Percentiles rank a stretch among this genome's conserved stretches.
Conservation (phyloP, 1,140 invertebrate genomes). For the Drosophila nebulosa region DNA sequence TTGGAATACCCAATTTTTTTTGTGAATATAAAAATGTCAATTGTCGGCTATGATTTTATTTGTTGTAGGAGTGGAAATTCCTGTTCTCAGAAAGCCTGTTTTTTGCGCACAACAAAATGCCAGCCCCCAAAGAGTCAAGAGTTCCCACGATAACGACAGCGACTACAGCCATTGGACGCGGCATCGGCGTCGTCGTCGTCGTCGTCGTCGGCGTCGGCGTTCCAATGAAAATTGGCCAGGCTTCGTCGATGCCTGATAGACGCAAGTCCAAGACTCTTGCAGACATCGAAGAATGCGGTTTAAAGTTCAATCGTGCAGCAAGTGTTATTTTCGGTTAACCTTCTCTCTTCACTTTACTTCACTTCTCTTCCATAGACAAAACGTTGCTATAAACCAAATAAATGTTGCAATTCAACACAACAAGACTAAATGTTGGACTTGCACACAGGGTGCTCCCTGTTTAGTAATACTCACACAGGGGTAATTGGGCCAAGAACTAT, state of each 20-base stretch:
- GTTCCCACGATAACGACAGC: constrained; percentile 62
- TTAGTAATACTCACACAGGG: no score
- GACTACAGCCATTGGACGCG: no score
- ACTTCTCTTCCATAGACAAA: no score
- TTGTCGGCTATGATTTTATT: constrained; percentile 40
- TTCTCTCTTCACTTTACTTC: background rate
- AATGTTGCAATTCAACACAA: background rate
- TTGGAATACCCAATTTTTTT: background rate
- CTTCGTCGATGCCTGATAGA: constrained; percentile 50
- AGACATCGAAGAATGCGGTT: constrained; percentile 70
- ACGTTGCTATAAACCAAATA: background rate
- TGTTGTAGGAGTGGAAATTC: constrained; percentile 78
- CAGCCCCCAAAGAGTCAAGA: constrained; percentile 53
- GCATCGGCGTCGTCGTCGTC: no score
- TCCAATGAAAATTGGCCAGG: constrained; percentile 60
- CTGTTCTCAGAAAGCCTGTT: constrained; percentile 70
- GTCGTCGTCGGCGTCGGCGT: constrained; percentile 7
- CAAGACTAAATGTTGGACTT: no score
- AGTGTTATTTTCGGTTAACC: constrained; percentile 54
- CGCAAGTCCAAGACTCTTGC: constrained; percentile 39
- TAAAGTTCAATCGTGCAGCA: constrained; percentile 79
- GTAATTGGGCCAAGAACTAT: no score
- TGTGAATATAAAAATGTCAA: constrained; percentile 56
- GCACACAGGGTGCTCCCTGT: no score
- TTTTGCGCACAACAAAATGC: constrained; percentile 69